A percentile compares a stretch with the other conserved stretches of the same genome.
These are phyloP conservation scores for Chrysochloris asiatica DNA, from an alignment of 2,113 vertebrate genomes.

Conservation along the genomic window DNA sequence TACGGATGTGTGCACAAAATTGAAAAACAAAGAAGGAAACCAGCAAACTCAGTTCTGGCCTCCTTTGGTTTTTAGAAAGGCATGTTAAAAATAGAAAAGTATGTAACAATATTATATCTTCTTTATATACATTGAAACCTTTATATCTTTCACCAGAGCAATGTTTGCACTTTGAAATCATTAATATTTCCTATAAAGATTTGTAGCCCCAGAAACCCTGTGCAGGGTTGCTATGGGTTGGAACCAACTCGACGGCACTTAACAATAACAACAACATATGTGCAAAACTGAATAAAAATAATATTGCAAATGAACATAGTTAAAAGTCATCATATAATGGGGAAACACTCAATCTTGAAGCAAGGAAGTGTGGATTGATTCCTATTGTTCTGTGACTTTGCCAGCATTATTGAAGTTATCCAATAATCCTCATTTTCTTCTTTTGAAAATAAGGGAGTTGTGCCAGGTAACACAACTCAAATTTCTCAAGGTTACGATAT, in stretches of 20 bases:
- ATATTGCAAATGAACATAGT: background rate
- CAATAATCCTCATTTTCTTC: background rate
- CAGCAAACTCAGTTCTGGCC: background rate
- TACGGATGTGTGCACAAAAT: background rate
- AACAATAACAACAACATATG: too few species aligned
- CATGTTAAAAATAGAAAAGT: background rate
- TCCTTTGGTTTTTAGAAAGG: background rate
- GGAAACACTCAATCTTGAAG: background rate
- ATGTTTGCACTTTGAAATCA: background rate
- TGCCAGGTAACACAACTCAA: background rate
- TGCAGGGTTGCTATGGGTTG: too few species aligned
- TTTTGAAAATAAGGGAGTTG: slow-evolving; percentile 11
- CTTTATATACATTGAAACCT: background rate
- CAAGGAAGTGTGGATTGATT: background rate
- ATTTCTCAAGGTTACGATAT: slow-evolving; percentile 32
- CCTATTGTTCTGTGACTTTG: background rate
- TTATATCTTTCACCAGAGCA: background rate
- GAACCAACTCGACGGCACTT: too few species aligned
- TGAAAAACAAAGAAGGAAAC: background rate
- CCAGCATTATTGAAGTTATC: background rate
- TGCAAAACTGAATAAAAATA: slow-evolving; percentile 26
- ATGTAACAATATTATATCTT: background rate
- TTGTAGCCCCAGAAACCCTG: too few species aligned
- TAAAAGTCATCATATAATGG: background rate
- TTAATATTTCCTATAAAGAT: background rate